These are phyloP conservation scores for Diploscapter pachys DNA, from an alignment of 1,140 invertebrate species.

Conservation along the genomic window DNA sequence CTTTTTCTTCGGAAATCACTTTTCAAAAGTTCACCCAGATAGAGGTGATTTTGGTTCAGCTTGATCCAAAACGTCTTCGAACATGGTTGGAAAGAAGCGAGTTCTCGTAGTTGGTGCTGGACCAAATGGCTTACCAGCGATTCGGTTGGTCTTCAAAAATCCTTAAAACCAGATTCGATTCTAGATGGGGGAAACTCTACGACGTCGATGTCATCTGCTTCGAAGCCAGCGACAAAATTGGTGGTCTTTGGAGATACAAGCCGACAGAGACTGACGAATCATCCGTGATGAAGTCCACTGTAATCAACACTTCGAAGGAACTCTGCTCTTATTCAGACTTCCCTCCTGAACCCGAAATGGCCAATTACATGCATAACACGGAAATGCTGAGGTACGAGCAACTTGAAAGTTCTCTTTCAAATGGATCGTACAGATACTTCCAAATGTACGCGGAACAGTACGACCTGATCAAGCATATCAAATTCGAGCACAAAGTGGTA, in stretches of 20 bases:
- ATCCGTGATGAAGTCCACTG: slow-evolving; percentile 59
- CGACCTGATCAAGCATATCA: slow-evolving; percentile 54
- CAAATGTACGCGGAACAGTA: slow-evolving; percentile 60
- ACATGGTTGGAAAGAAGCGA: slow-evolving; percentile 8
- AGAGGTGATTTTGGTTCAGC: too few species aligned
- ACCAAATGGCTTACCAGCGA: slow-evolving; percentile 60
- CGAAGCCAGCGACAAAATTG: slow-evolving; percentile 31
- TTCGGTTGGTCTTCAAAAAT: slow-evolving; percentile 46
- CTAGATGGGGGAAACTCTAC: slow-evolving; percentile 49
- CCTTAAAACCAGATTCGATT: neutral
- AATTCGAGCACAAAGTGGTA: slow-evolving; percentile 52
- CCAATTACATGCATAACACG: slow-evolving; percentile 63
- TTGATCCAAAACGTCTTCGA: too few species aligned
- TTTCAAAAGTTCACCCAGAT: too few species aligned
- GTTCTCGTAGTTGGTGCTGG: slow-evolving; percentile 62
- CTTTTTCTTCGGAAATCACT: too few species aligned
- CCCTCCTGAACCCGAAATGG: slow-evolving; percentile 59
- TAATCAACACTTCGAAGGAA: slow-evolving; percentile 64
- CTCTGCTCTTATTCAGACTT: slow-evolving; percentile 63
- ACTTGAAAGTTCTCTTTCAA: neutral
- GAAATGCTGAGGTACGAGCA: slow-evolving; percentile 48
- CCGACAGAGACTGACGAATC: slow-evolving; percentile 37
- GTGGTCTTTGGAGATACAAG: slow-evolving; percentile 41
- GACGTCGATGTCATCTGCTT: slow-evolving; percentile 39
- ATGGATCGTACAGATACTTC: slow-evolving; percentile 57